These are phyloP conservation scores for Notodonta dromedarius DNA, from an alignment of 2,888 invertebrate genomes.

Conservation along the genomic window DNA sequence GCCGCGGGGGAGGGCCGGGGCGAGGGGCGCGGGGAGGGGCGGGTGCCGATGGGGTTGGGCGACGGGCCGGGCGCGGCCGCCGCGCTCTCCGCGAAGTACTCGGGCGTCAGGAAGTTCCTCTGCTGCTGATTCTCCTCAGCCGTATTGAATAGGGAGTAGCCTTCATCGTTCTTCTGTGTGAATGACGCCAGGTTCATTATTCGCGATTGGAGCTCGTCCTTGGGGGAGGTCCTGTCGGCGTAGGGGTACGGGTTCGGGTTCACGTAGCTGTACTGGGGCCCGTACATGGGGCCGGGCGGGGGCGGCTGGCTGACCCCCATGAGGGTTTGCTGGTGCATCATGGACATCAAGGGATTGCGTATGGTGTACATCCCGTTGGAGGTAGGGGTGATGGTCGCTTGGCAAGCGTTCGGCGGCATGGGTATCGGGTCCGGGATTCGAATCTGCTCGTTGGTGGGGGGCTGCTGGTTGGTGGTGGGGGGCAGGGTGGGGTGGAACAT, in stretches of 20 bases:
- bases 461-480: slow-evolving; percentile 54
- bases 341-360: slow-evolving; percentile 87
- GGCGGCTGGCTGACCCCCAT: slow-evolving; percentile 61
- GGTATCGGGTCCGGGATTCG: slow-evolving; percentile 76
- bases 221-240: slow-evolving; percentile 46
- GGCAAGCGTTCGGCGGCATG: slow-evolving; percentile 77
- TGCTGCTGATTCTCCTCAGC: slow-evolving; percentile 63
- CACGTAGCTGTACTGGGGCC: slow-evolving; percentile 60
- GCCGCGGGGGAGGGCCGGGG: too few relatives aligned
- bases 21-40: too few relatives aligned
- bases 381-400: slow-evolving; percentile 79
- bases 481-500: slow-evolving; percentile 87
- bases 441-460: slow-evolving; percentile 58
- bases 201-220: slow-evolving; percentile 66
- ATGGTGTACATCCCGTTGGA: slow-evolving; percentile 92
- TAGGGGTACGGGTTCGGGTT: slow-evolving; percentile 60
- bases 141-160: slow-evolving; percentile 73
- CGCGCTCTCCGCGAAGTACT: slow-evolving; percentile 57
- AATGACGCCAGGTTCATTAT: slow-evolving; percentile 76
- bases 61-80: slow-evolving; percentile 66
- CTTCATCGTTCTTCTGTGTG: slow-evolving; percentile 77
- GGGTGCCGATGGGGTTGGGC: slow-evolving; percentile 72
- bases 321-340: slow-evolving; percentile 75
- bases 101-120: slow-evolving; percentile 61
- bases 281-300: slow-evolving; percentile 50